Evolutionary conservation across 2,797 vertebrate species (phyloP).

Genomic region (Notamacropus eugenii): DNA sequence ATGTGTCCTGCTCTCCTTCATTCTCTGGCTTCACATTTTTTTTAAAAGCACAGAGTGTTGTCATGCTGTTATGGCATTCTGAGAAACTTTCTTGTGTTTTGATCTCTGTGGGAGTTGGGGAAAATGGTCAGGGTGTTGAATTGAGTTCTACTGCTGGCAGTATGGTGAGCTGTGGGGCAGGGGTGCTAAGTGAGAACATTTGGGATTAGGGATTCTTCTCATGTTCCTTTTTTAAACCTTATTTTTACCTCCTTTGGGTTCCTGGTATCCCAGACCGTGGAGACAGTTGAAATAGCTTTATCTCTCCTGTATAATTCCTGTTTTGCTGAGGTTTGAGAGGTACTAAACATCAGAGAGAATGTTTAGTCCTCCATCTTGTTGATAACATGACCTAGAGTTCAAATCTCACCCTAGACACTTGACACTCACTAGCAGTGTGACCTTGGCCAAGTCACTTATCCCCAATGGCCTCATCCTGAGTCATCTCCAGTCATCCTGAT

Average conservation of each 20-base stretch:
- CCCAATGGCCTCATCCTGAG: too few species aligned
- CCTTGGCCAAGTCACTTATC: too few species aligned
- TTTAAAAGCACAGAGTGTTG: not conserved
- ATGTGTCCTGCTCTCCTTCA: not conserved
- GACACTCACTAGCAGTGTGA: too few species aligned
- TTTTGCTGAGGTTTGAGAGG: not conserved
- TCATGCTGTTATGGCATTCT: not conserved
- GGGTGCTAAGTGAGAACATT: not conserved
- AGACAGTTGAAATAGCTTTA: not conserved
- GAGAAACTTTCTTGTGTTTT: not conserved
- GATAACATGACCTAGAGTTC: not conserved
- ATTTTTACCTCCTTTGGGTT: not conserved
- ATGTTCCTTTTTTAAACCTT: not conserved
- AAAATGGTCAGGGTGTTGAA: not conserved
- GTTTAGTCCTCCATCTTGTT: not conserved
- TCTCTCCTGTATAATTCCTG: not conserved
- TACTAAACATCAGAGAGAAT: not conserved
- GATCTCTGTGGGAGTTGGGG: not conserved
- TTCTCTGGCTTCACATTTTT: not conserved
- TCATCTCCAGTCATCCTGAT: too few species aligned
- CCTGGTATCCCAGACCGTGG: not conserved
- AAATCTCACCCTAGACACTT: too few species aligned
- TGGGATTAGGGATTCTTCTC: not conserved
- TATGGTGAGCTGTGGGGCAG: not conserved
- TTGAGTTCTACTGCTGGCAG: not conserved